phyloP scores from a whole-genome alignment of 2,113 vertebrate genomes.

The Hemichromis elongatus region DNA sequence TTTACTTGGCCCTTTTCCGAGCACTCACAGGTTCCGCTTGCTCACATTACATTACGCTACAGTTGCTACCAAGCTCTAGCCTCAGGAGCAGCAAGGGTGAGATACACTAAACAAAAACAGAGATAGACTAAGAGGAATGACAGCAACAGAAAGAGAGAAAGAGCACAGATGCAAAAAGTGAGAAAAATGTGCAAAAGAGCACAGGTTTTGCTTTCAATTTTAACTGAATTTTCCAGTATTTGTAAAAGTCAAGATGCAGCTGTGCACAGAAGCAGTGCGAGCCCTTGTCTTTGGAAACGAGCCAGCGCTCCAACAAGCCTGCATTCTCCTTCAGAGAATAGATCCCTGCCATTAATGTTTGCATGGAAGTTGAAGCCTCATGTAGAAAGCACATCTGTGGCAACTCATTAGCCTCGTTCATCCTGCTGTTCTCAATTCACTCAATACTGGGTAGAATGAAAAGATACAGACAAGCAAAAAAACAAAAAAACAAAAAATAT shows the following conservation, averaged over 20 bases:
- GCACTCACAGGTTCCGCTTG: constrained; percentile 63
- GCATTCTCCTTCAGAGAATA: not conserved
- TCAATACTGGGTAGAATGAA: not conserved
- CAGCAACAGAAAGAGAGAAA: not conserved
- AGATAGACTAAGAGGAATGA: not conserved
- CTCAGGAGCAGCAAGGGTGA: constrained; percentile 46
- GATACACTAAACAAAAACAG: constrained; percentile 32
- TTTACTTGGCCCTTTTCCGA: constrained; percentile 56
- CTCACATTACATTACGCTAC: constrained; percentile 69
- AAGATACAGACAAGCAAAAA: not conserved
- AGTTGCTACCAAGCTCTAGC: constrained; percentile 58
- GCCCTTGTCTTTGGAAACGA: not conserved
- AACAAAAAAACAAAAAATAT: not conserved
- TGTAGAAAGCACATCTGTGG: constrained; percentile 38
- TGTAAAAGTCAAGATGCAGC: constrained; percentile 8
- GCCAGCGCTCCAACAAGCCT: not conserved
- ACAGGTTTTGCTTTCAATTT: not conserved
- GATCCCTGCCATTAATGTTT: constrained; percentile 26
- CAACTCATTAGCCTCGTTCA: constrained; percentile 33
- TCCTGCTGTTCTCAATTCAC: constrained; percentile 35
- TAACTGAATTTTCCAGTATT: not conserved
- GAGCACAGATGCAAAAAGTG: not conserved
- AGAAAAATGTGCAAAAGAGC: not conserved
- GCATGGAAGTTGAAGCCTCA: constrained; percentile 11
- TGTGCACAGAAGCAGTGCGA: not conserved